phyloP scores from a whole-genome alignment of 2,888 invertebrate genomes.

The Dryococelus australis region DNA sequence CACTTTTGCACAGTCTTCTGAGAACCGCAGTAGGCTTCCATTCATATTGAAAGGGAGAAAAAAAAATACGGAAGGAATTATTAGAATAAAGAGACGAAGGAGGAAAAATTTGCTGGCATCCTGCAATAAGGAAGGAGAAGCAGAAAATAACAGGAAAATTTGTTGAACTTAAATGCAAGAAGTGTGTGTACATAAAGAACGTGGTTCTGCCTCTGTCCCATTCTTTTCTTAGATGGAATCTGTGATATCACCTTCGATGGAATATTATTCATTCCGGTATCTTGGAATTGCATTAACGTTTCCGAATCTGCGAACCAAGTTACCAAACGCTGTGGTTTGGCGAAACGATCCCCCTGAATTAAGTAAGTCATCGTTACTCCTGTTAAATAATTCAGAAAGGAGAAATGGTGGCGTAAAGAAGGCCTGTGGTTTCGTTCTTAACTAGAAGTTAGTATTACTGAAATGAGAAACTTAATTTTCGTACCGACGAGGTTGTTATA shows the following conservation, averaged over 20 bases:
- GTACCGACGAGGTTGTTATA: too few relatives aligned
- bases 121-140: neutral
- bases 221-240: neutral
- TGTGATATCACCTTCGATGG: neutral
- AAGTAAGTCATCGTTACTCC: neutral
- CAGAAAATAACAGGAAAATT: constrained; percentile 20
- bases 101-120: constrained; percentile 17
- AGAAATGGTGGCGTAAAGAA: neutral
- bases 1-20: neutral
- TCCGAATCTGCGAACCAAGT: neutral
- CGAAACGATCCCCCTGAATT: neutral
- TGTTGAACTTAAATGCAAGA: constrained; percentile 18
- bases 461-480: neutral
- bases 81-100: constrained; percentile 23
- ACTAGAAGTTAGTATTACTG: neutral
- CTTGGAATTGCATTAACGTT: neutral
- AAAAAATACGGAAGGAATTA: constrained; percentile 13
- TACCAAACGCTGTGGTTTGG: neutral
- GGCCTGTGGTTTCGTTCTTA: neutral
- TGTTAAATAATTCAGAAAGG: neutral
- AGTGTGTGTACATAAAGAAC: neutral
- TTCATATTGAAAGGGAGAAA: neutral
- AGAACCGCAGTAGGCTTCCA: neutral
- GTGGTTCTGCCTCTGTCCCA: neutral
- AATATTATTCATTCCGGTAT: constrained; percentile 16